Evolutionary conservation across 2,888 invertebrate species (phyloP), one percentile per base, ranked within the genome.

Genomic region (Nemotelus pantherinus): DNA sequence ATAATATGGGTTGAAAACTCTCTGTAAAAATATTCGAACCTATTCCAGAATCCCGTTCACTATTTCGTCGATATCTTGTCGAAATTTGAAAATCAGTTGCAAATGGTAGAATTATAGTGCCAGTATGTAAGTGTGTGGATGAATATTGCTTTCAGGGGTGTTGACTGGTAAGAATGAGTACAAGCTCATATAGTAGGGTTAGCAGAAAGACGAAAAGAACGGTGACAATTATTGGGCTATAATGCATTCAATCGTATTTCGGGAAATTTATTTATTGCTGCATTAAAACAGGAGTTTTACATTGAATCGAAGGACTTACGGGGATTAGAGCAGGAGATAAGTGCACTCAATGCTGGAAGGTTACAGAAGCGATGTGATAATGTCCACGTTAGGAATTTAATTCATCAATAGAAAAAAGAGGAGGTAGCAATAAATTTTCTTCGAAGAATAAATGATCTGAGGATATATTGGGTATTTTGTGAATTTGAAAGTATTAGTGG

Each of bases 371-470:
- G 47, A 74, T 55, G 70, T 41, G 55, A 70, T 74, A 50, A 50
- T 60, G 60, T 47, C 47, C 74, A 63, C 60, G 74, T 60, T 74
- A 74, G 74, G 74, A 74, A 74, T 74, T 74, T 74, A 74, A 74
- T 74, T 74, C 74, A 63, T 74, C 48, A 60, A 72, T 58, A 71
- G 57, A 72, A 72, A 72, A 64, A 60, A 25, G 25, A 71, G 45
- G 58, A 58, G 72, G 72, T 45, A 60, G 60, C 72, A 47, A 72
- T 72, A 72, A 72, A 72, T 72, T 72, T 72, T 72, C 71, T 25
- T 25, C 58, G 39, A 72, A 45, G 60, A 58, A 9, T 45, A 43
- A 60, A 72, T 57, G 57, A 55, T 9, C 44, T 25, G 25, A 25
- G 25, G 44, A 57, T 10, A 50, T 10, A 7, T 44, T 9, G 3